A percentile compares a stretch with the other conserved stretches of the same genome.
Conservation (phyloP, 2,113 vertebrate species). For the Tachysurus vachellii region DNA sequence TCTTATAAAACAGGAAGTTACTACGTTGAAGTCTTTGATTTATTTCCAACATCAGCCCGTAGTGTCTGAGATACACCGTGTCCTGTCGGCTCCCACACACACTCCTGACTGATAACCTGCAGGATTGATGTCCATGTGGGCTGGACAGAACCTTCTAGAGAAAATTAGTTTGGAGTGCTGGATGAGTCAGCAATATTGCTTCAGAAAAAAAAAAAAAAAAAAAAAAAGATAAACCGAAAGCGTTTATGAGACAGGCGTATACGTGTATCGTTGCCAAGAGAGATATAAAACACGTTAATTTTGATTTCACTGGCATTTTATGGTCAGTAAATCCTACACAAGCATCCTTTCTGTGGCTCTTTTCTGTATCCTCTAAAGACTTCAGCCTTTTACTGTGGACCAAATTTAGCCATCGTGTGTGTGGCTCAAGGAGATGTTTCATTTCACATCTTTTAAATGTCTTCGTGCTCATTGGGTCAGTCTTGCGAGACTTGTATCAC, state of each 20-base stretch:
- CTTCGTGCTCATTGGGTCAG: slow-evolving; percentile 5
- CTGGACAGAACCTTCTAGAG: background rate
- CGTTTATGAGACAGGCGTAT: background rate
- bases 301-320: slow-evolving; percentile 13
- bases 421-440: background rate
- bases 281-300: background rate
- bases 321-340: background rate
- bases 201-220: background rate
- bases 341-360: background rate
- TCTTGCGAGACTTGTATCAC: background rate
- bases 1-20: slow-evolving; percentile 5
- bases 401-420: background rate
- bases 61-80: background rate
- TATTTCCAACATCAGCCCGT: background rate
- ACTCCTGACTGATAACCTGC: background rate
- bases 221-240: background rate
- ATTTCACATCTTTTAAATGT: background rate
- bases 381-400: background rate
- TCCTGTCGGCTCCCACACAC: background rate
- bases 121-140: background rate
- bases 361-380: background rate
- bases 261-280: background rate
- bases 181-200: background rate
- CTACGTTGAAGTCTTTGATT: background rate
- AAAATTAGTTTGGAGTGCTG: background rate